Evolutionary conservation across 2,888 invertebrate genomes (phyloP), one percentile per base, ranked within the genome.

Genomic region (Cerceris rybyensis): DNA sequence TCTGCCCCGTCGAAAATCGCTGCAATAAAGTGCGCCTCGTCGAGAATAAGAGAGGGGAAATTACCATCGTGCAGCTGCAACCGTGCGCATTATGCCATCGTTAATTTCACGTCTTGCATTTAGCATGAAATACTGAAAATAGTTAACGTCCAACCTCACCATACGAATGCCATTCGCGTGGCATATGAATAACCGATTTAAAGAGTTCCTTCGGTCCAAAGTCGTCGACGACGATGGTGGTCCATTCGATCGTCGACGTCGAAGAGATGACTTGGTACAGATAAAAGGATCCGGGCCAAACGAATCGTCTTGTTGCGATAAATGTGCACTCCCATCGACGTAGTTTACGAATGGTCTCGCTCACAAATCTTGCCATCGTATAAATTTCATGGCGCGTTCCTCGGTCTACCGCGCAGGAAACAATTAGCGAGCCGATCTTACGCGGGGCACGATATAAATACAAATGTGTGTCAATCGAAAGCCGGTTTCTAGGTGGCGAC

Each of bases 381-480:
- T 52, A 43, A 69, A 77, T 66, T 49, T 69, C 52, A 42, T 49
- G 1, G 41, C 0, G n/a, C 49, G 57, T 9, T 42, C 49, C 46
- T 63, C n/a, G 42, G 8, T 50, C 52, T 41, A 8, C 59, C 50
- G 42, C 14, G 13, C 50, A 28, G 17, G 54, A 60, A 59, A 61
- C 69, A 52, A 77, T 77, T 69, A 77, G 54, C 46, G 57, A 49
- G 11, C 52, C 28, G 52, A 63, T 46, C 16, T 43, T 61, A 55
- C 52, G 57, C 60, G 69, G 65, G 50, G 14, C 65, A 73, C 65
- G 46, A 7, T 42, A 2, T 11, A 16, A 13, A 16, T 55, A 58
- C 50, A 69, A 77, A 83, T 83, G 76, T 84, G 75, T 83, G 81
- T 73, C 84, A 77, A 79, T 83, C 67, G 81, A 79, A 81, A 83